Evolutionary conservation across 2,888 invertebrate species (phyloP), one percentile per base, ranked within the genome.

Genomic region (Aspidiotus rigidus): DNA sequence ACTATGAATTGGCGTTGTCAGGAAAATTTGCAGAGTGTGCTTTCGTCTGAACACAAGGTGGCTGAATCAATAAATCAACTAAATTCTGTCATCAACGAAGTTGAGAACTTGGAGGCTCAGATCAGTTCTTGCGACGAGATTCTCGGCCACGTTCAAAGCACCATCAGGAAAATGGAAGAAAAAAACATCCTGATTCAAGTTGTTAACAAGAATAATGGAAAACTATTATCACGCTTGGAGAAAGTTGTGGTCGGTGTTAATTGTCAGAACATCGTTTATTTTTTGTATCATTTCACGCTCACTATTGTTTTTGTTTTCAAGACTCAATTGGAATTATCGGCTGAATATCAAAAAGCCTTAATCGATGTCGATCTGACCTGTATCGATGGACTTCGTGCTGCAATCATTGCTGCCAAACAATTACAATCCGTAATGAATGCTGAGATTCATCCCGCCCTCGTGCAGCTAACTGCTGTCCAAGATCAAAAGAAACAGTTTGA

Each of bases 1-100:
- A 49, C n/a, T 3, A 13, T 6, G 3, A 6, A 1, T 49, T 49
- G 49, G n/a, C 60, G n/a, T 28, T 28, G 28, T 28, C 71, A 86
- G 83, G 91, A 91, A 76, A 95, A 95, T 79, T 90, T 95, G 71
- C 90, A 93, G 78, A 90, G 90, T 75, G 91, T 95, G 64, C 82
- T 95, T 80, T 90, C 90, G n/a, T 92, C 92, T 2, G 93, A 94
- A 77, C 85, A 84, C 53, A 83, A 85, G 75, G 86, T 88, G 28
- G 78, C 83, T 69, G 80, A 81, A 64, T 76, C 85, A 70, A 84
- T 85, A 82, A 78, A 84, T 70, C 85, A 90, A 77, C 87, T 95
- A 80, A 84, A 88, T 74, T 83, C 83, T 70, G 90, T 91, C 0
- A 86, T 92, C 73, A 80, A 81, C 40, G 88, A 90, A 79, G 86